These are phyloP conservation scores for Tigriopus japonicus DNA, from an alignment of 1,140 invertebrate species.

Conservation along the genomic window DNA sequence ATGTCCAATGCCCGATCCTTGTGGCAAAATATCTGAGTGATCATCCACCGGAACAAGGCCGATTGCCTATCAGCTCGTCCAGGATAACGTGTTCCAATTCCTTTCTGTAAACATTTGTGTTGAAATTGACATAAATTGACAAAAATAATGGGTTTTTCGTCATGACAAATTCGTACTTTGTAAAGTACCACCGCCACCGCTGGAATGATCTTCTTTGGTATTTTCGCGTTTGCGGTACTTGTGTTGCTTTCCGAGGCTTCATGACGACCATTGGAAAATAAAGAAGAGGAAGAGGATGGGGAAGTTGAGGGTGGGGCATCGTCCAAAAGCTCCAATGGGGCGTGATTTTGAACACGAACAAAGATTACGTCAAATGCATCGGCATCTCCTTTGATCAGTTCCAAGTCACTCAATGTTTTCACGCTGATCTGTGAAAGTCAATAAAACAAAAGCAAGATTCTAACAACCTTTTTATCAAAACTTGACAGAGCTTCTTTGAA, in stretches of 20 bases:
- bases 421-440: neutral
- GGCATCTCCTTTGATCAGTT: slow-evolving; percentile 5
- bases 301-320: neutral
- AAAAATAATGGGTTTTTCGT: neutral
- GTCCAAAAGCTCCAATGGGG: neutral
- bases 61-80: slow-evolving; percentile 7
- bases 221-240: neutral
- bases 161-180: neutral
- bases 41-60: slow-evolving; percentile 4
- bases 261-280: neutral
- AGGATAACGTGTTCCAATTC: neutral
- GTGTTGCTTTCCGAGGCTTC: neutral
- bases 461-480: neutral
- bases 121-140: neutral
- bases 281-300: neutral
- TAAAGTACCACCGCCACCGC: neutral
- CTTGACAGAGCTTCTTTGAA: too few relatives aligned
- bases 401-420: slow-evolving; percentile 4
- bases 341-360: neutral
- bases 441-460: neutral
- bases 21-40: slow-evolving; percentile 8
- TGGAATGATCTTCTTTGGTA: neutral
- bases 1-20: slow-evolving; percentile 1
- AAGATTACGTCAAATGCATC: neutral
- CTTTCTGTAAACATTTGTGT: neutral